Evolutionary conservation across 2,113 vertebrate genomes (phyloP), one percentile per base, ranked within the genome.

Genomic region (Oryzias celebensis): DNA sequence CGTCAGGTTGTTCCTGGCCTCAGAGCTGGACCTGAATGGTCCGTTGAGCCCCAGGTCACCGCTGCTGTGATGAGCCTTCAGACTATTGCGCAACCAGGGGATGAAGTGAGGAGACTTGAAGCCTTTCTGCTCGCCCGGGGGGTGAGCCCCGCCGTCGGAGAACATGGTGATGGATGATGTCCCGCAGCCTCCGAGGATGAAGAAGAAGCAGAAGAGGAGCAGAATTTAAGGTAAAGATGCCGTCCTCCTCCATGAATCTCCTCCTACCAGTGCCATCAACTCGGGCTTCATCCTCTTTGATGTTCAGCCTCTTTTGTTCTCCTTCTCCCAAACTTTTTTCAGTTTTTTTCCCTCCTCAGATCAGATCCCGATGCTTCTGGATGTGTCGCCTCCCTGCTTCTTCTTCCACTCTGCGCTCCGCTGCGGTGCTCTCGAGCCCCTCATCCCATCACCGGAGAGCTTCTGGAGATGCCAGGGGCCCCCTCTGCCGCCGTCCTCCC

Each of bases 81-180:
- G 77, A 47, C 82, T 87, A 54, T 76, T 88, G 73, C 84, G 82
- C 64, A 90, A 82, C 87, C 89, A 90, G 0, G 88, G 88, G 65
- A 90, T 80, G 84, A 90, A 89, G 81, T 87, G 82, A 48, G 87
- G 79, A 59, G 86, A 62, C 82, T 87, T 86, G 78, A 89, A 83
- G 74, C 68, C 78, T 64, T 73, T 84, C 66, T 81, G 87, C 65
- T 90, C 79, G 68, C 68, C 67, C 2, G 77, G 75, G 15, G 58
- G 12, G 26, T 22, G 24, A 64, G 75, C 74, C 57, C 84, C 81
- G 70, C 84, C 85, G 81, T 89, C 87, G 41, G 90, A 88, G 76
- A 90, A 91, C 91, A 92, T 92, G 62, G 72, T 83, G 87, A 80
- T 71, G 74, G 73, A 83, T 67, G 80, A 62, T 41, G 74, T 82